Base-by-base conservation (phyloP, 2,797 vertebrate species). In the Chrosomus eos region DNA sequence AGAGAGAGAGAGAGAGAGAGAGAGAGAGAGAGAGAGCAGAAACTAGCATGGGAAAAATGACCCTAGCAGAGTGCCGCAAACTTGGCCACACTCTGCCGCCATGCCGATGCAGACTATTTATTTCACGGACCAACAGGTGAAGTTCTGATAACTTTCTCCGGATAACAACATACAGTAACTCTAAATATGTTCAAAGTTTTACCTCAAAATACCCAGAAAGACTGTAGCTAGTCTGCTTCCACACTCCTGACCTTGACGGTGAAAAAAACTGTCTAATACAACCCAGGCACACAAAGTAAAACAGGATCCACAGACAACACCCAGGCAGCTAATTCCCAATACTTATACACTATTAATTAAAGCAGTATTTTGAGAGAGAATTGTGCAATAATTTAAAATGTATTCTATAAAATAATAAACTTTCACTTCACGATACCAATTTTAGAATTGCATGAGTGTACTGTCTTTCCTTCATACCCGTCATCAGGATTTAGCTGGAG, bases 121-220 rank as follows among this genome's bases (percentile, higher is more conserved):
- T 90, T 91, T 89, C 85, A 86, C 31, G 28, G 40, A 83, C 74
- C 84, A 87, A 92, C 89, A 91, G 83, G 84, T 90, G 87, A 87
- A 78, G 43, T 80, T 92, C 88, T 81, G 71, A 89, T 90, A 90
- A 91, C 87, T 89, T 88, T 90, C 55, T 89, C 62, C 38, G 53
- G 16, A 62, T 80, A 62, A 51, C 73, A 18, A 84, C 75, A 53
- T 78, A 75, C n/a, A 62, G 23, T 62, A 40, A 87, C 86, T 72
- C 85, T 80, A 76, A 89, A 72, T 77, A 90, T 83, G 75, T 67
- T 85, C 88, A 73, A 89, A 88, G 88, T 88, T 80, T 85, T 70
- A 90, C 89, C 58, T 60, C 18, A 18, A 64, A 28, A 62, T 62
- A 31, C 13, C 26, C n/a, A 0, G n/a, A 76, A 62, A 77, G 72